Evolutionary conservation across 2,797 vertebrate species (phyloP).

Genomic region (Manis javanica): DNA sequence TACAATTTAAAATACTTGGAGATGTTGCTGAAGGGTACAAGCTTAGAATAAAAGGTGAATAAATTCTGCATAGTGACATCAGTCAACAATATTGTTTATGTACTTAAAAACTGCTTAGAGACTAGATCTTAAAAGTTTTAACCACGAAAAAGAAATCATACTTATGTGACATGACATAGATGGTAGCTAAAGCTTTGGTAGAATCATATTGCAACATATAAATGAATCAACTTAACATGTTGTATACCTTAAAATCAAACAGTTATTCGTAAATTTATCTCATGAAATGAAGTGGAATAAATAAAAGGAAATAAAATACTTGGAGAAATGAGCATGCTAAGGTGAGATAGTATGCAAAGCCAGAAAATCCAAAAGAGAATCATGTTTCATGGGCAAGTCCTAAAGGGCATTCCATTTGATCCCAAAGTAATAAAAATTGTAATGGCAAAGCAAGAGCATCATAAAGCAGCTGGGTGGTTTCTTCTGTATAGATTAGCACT

Average conservation of each 20-base stretch:
- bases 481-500: background rate
- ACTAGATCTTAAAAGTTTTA: background rate
- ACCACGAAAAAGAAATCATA: background rate
- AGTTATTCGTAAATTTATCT: background rate
- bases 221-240: background rate
- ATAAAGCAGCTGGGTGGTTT: background rate
- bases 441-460: background rate
- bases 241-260: background rate
- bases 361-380: background rate
- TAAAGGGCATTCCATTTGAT: background rate
- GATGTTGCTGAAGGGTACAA: background rate
- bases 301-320: background rate
- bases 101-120: background rate
- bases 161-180: background rate
- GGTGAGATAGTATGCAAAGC: background rate
- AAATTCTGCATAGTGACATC: background rate
- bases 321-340: background rate
- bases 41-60: background rate
- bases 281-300: background rate
- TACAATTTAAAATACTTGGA: background rate
- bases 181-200: background rate
- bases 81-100: background rate
- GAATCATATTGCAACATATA: background rate
- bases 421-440: background rate
- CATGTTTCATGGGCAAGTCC: background rate